These are phyloP conservation scores for Macaca nemestrina DNA, from an alignment of 2,113 vertebrate genomes.

Conservation along the genomic window DNA sequence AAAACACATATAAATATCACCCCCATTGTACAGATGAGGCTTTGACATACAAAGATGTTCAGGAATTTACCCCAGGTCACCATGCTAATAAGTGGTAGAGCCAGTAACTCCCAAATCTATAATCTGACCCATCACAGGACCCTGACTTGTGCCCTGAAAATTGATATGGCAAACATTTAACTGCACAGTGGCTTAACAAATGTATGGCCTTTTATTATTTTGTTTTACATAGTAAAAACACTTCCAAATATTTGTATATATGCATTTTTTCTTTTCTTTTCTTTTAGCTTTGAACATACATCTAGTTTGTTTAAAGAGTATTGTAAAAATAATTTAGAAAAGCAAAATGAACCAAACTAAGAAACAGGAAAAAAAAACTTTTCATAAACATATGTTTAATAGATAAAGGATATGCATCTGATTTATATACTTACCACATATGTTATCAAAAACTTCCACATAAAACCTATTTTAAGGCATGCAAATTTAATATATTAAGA, in stretches of 20 bases:
- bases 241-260: conserved; percentile 26
- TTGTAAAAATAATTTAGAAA: conserved; percentile 46
- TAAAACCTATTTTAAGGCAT: conserved; percentile 78
- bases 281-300: conserved; percentile 32
- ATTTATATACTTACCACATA: conserved; percentile 58
- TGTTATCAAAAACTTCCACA: conserved; percentile 62
- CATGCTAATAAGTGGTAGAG: not conserved
- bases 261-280: conserved; percentile 24
- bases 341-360: conserved; percentile 58
- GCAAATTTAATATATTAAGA: conserved; percentile 72
- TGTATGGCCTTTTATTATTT: not conserved
- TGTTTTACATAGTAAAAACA: conserved; percentile 43
- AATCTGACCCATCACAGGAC: not conserved
- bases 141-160: not conserved
- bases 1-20: conserved; percentile 16
- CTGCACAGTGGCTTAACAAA: not conserved
- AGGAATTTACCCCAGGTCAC: not conserved
- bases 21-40: not conserved
- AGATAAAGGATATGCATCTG: conserved; percentile 6
- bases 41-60: not conserved
- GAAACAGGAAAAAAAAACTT: conserved; percentile 14
- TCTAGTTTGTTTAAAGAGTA: conserved; percentile 26
- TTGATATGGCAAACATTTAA: not conserved
- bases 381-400: conserved; percentile 37
- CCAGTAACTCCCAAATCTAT: not conserved